These are phyloP conservation scores for Drosophila koepferae DNA, from an alignment of 2,888 invertebrate genomes.

Conservation along the genomic window DNA sequence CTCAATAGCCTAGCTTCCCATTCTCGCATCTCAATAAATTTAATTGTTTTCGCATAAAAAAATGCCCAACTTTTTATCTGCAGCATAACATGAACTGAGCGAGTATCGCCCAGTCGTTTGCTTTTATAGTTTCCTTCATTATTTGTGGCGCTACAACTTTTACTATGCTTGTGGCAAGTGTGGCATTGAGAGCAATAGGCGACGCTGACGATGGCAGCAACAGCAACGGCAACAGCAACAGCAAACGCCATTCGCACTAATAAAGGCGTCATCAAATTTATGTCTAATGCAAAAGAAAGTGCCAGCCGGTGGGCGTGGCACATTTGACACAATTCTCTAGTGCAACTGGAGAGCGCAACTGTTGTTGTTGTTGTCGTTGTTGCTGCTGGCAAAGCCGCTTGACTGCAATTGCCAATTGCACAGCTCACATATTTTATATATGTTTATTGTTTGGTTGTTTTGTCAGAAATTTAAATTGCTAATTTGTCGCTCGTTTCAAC, in stretches of 20 bases:
- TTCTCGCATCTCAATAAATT: background rate
- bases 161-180: constrained; percentile 38
- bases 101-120: constrained; percentile 1
- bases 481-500: constrained; percentile 40
- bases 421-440: constrained; percentile 13
- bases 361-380: constrained; percentile 2
- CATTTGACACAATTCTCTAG: constrained; percentile 55
- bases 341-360: constrained; percentile 5
- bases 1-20: background rate
- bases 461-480: constrained; percentile 53
- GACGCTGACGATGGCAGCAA: background rate
- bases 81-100: background rate
- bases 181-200: constrained; percentile 13
- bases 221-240: background rate
- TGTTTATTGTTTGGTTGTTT: constrained; percentile 13
- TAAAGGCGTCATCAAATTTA: constrained; percentile 61
- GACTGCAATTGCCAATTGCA: constrained; percentile 18
- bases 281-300: constrained; percentile 63
- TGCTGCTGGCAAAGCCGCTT: constrained; percentile 20
- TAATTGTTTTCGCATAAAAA: background rate
- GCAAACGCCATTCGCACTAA: constrained; percentile 27
- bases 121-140: constrained; percentile 5
- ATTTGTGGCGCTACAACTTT: constrained; percentile 50
- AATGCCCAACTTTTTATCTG: background rate
- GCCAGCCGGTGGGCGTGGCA: constrained; percentile 54